Evolutionary conservation across 2,888 invertebrate species (phyloP).

Genomic region (Brachylomia viminalis): DNA sequence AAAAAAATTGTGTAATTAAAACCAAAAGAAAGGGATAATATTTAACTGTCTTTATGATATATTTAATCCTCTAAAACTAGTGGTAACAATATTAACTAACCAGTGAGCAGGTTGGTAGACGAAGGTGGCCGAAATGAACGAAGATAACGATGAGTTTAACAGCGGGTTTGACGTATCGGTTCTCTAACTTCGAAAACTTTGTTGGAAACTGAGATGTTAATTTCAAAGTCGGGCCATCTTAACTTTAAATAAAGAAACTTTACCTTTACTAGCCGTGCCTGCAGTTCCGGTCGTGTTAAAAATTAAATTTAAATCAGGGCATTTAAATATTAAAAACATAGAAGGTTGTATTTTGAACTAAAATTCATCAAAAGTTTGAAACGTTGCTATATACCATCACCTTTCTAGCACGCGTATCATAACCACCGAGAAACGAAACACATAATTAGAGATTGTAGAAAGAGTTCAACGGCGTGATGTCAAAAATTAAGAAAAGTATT

Average conservation of each 20-base stretch:
- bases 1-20: not conserved
- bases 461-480: not conserved
- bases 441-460: not conserved
- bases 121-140: constrained; percentile 10
- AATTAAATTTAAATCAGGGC: not conserved
- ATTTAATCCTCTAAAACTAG: too few species aligned
- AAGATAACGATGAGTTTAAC: constrained; percentile 43
- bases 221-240: constrained; percentile 41
- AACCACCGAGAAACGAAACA: not conserved
- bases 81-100: not conserved
- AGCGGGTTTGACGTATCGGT: constrained; percentile 39
- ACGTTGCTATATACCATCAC: not conserved
- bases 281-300: not conserved
- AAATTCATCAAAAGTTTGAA: too few species aligned
- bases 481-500: not conserved
- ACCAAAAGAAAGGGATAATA: not conserved
- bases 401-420: not conserved
- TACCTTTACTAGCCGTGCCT: not conserved
- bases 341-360: not conserved
- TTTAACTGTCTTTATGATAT: too few species aligned
- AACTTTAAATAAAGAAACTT: constrained; percentile 24
- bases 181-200: constrained; percentile 51
- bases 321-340: not conserved
- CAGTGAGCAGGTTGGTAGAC: not conserved
- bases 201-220: constrained; percentile 29